phyloP scores from a whole-genome alignment of 2,888 invertebrate genomes.

The Mycalesis mineus region DNA sequence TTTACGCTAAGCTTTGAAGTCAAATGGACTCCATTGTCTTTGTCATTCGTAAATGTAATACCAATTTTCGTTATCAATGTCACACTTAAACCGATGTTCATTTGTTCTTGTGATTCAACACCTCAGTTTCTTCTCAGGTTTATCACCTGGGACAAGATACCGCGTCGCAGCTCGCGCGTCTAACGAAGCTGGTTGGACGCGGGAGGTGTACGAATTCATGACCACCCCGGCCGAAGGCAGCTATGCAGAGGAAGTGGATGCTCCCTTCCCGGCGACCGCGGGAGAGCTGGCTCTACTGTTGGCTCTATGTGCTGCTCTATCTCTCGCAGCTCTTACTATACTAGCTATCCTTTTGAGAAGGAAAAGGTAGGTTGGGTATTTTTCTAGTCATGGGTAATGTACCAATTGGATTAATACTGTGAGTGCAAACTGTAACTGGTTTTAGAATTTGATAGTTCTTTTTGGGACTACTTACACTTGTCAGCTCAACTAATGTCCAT shows the following conservation, averaged over 20 bases:
- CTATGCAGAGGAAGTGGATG: conserved; percentile 67
- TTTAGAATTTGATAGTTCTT: too few relatives aligned
- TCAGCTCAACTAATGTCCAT: too few relatives aligned
- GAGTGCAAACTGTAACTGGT: too few relatives aligned
- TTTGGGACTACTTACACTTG: too few relatives aligned
- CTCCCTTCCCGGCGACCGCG: conserved; percentile 68
- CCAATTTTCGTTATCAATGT: too few relatives aligned
- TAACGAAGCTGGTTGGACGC: conserved; percentile 80
- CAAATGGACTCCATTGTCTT: too few relatives aligned
- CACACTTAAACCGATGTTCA: too few relatives aligned
- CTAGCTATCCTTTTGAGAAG: conserved; percentile 78
- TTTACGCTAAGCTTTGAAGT: too few relatives aligned
- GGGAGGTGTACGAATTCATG: conserved; percentile 79
- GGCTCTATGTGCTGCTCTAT: conserved; percentile 77
- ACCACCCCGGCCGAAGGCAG: conserved; percentile 76
- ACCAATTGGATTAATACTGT: too few relatives aligned
- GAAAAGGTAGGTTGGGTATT: conserved; percentile 58
- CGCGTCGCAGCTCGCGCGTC: conserved; percentile 79
- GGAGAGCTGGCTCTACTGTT: conserved; percentile 67
- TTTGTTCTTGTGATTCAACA: too few relatives aligned
- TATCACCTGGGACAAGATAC: conserved; percentile 79
- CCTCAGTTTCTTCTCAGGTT: conserved; percentile 39
- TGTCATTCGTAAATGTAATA: too few relatives aligned
- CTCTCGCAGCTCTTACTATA: conserved; percentile 76
- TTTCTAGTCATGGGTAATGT: too few relatives aligned